Base-by-base conservation (phyloP, 2,113 vertebrate species). In the Edolisoma coerulescens region DNA sequence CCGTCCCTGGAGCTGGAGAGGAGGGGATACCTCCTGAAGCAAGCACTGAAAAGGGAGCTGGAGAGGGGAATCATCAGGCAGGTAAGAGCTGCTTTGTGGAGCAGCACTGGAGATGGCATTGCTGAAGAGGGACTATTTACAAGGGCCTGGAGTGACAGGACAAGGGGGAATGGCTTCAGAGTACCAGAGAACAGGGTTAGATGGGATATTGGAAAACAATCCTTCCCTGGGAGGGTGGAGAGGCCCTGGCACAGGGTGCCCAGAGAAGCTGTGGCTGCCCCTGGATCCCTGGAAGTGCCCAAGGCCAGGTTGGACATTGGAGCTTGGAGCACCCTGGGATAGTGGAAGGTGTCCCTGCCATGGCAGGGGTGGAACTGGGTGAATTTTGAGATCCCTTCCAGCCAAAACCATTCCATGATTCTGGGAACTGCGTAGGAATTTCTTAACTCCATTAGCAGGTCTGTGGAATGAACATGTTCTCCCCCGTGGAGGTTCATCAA, bases 11-110 rank as follows among this genome's bases (percentile, higher is more conserved):
- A 99, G 89, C 97, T 99, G 22, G 98, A 99, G 96, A 98, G 98
- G 96, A 99, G 99, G 89, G 99, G 99, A 90, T 99, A 99, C 82
- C 98, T 99, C 60, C 98, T 99, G 52, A 99, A 99, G 97, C 99
- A 99, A 89, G 98, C 99, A 1, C 93, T 99, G 91, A 99, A 99
- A 96, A 98, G 99, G 93, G 98, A 99, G 90, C 97, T 99, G 95
- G 99, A 99, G 96, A 99, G 99, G 59, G 99, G 99, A 11, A 98
- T 98, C 56, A 99, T 99, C 74, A 99, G 98, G 93, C 99, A 99
- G 99, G 99, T 99, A 90, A 96, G 89, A 44, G 60, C 2, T 56
- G 17, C 78, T 63, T 61, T 52, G 44, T 8, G 37, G 49, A 63
- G n/a, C 30, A 37, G 78, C 39, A 3, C 45, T 54, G 53, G 9